A percentile compares a stretch with the other conserved stretches of the same genome.
phyloP scores from a whole-genome alignment of 2,888 invertebrate genomes.

The Sphaerophoria taeniata region DNA sequence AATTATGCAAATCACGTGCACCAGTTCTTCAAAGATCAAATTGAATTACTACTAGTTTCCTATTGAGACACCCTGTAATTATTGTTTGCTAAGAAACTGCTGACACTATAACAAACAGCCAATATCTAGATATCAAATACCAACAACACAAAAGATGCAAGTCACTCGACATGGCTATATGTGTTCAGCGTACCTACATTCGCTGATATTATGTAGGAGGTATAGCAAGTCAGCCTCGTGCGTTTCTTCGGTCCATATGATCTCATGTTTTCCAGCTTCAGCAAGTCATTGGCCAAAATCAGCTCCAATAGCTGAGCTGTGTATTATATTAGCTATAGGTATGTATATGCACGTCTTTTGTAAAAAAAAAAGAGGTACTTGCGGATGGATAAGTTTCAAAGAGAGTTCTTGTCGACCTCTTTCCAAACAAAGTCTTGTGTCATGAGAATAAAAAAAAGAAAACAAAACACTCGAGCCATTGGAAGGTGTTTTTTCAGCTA shows the following conservation, averaged over 20 bases:
- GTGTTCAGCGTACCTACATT: conserved; percentile 15
- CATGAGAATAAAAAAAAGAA: conserved; percentile 16
- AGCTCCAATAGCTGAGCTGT: conserved; percentile 59
- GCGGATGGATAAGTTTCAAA: conserved; percentile 11
- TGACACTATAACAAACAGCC: conserved; percentile 61
- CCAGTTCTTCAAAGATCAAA: no score
- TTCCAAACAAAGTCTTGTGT: conserved; percentile 6
- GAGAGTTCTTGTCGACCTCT: conserved; percentile 52
- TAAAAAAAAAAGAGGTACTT: conserved; percentile 6
- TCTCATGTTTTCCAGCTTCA: conserved; percentile 63
- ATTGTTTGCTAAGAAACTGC: conserved; percentile 18
- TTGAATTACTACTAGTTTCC: no score
- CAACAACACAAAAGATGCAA: conserved; percentile 37
- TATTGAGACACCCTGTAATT: no score
- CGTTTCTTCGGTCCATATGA: conserved; percentile 59
- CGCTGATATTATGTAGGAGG: background rate
- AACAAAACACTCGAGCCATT: conserved; percentile 11
- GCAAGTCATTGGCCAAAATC: conserved; percentile 68
- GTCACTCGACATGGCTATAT: conserved; percentile 43
- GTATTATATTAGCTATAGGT: conserved; percentile 18
- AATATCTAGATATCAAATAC: background rate
- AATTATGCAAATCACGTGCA: no score
- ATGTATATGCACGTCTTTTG: conserved; percentile 40
- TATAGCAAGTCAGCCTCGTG: conserved; percentile 27
- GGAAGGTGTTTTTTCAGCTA: conserved; percentile 52